Evolutionary conservation across 2,797 vertebrate genomes (phyloP).

Genomic region (Anableps anableps): DNA sequence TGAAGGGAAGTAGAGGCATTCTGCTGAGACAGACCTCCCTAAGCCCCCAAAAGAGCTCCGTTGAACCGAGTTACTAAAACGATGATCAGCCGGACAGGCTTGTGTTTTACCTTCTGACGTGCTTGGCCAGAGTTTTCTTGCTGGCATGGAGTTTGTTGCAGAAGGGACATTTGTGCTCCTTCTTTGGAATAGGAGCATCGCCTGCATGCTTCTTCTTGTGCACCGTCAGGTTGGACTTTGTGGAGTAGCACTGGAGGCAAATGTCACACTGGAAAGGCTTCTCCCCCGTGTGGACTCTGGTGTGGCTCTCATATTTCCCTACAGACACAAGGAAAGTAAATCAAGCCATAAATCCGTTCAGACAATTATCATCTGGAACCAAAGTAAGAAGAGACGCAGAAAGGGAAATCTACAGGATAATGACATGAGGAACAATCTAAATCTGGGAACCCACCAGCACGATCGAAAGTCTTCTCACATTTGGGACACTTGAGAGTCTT

Average conservation of each 20-base stretch:
- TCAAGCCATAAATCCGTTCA: not conserved
- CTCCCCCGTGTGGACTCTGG: slow-evolving; percentile 95
- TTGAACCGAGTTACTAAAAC: not conserved
- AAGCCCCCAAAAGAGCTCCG: not conserved
- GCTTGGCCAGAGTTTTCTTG: slow-evolving; percentile 95
- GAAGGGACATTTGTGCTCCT: slow-evolving; percentile 95
- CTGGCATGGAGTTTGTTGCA: slow-evolving; percentile 97
- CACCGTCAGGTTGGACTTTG: slow-evolving; percentile 97
- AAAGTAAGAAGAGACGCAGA: not conserved
- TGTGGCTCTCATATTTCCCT: slow-evolving; percentile 98
- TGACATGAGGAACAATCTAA: not conserved
- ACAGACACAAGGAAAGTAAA: not conserved
- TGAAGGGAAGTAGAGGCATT: not conserved
- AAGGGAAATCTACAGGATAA: not conserved
- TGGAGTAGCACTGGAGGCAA: slow-evolving; percentile 96
- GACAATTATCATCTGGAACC: not conserved
- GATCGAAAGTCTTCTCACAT: slow-evolving; percentile 96
- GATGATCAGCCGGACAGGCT: not conserved
- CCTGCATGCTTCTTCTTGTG: slow-evolving; percentile 94
- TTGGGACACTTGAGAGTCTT: slow-evolving; percentile 94
- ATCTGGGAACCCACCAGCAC: slow-evolving; percentile 86
- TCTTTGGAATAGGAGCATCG: slow-evolving; percentile 88
- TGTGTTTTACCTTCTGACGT: slow-evolving; percentile 88
- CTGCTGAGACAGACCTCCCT: not conserved
- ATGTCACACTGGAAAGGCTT: slow-evolving; percentile 98